Conservation (phyloP, 1,140 invertebrate species). For the Drosophila sproati region DNA sequence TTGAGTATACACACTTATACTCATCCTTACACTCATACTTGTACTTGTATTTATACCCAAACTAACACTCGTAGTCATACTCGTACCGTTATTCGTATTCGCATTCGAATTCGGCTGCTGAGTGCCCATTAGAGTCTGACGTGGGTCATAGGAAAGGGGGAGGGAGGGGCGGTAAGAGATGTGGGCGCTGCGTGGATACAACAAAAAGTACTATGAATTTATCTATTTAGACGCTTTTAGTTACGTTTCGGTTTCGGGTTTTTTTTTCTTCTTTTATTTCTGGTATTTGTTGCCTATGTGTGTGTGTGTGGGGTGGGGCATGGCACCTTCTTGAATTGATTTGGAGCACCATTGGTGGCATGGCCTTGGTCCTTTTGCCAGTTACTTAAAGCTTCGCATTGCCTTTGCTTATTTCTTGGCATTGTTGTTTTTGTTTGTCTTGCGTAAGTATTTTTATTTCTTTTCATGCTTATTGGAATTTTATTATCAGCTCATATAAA, state of each 20-base stretch:
- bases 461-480: conserved; percentile 77
- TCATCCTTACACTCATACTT: neutral
- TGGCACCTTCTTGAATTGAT: conserved; percentile 57
- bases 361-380: conserved; percentile 29
- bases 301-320: conserved; percentile 3
- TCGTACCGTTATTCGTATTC: conserved; percentile 9
- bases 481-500: conserved; percentile 81
- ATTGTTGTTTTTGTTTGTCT: conserved; percentile 58
- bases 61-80: neutral
- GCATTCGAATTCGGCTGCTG: conserved; percentile 43
- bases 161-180: neutral
- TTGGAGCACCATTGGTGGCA: conserved; percentile 32
- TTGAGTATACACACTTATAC: neutral
- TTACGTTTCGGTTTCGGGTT: conserved; percentile 59
- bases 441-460: conserved; percentile 77
- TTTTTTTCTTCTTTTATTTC: conserved; percentile 7
- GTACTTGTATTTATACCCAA: neutral
- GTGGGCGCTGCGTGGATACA: conserved; percentile 1
- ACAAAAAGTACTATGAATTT: conserved; percentile 54
- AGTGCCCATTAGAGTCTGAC: conserved; percentile 70
- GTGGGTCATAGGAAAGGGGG: neutral
- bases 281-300: too few species aligned
- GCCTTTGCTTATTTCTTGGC: conserved; percentile 14
- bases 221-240: conserved; percentile 80
- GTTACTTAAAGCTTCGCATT: conserved; percentile 23